Base-by-base conservation (phyloP, 2,797 vertebrate genomes). In the Nasua narica region DNA sequence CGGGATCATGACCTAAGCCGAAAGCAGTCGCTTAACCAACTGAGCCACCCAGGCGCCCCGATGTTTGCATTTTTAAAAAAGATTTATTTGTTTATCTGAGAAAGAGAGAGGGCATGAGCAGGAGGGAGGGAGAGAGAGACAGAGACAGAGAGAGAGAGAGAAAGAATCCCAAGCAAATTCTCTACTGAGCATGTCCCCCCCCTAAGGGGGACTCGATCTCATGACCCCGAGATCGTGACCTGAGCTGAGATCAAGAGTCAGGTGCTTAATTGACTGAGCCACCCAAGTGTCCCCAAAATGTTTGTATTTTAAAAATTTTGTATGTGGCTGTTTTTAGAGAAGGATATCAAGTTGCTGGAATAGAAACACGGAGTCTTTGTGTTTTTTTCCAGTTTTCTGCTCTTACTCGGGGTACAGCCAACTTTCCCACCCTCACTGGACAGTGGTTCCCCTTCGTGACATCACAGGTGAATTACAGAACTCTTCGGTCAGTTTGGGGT, bases 361-460 rank as follows among this genome's bases (percentile, higher is more conserved):
- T 21, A 48, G 48, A 92, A 96, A 88, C n/a, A 77, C 1, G 32
- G 69, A 69, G 29, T 89, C 19, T 16, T 82, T 79, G 60, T 69
- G 37, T 9, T 77, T 74, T 74, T 48, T 52, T 10, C n/a, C 8
- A 58, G 5, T 87, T 91, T 60, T 56, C 67, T 96, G 87, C 7
- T 12, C 25, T 32, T 35, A 89, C 19, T 83, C 32, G 3, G 21
- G 7, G 46, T 82, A 35, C 16, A 13, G 7, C n/a, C 14, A 69
- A 40, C 18, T 35, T 40, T 21, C 0, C 25, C 11, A 7, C 1
- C 0, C 1, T 12, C 3, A 15, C 18, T 8, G 32, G 7, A 29
- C 5, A 8, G 12, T 29, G 9, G 32, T 27, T n/a, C 65, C 40
- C 35, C 46, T 43, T 58, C 7, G 7, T 0, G 50, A 43, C 1